Evolutionary conservation across 2,888 invertebrate species (phyloP), one percentile per base, ranked within the genome.

Genomic region (Malacosoma neustria): DNA sequence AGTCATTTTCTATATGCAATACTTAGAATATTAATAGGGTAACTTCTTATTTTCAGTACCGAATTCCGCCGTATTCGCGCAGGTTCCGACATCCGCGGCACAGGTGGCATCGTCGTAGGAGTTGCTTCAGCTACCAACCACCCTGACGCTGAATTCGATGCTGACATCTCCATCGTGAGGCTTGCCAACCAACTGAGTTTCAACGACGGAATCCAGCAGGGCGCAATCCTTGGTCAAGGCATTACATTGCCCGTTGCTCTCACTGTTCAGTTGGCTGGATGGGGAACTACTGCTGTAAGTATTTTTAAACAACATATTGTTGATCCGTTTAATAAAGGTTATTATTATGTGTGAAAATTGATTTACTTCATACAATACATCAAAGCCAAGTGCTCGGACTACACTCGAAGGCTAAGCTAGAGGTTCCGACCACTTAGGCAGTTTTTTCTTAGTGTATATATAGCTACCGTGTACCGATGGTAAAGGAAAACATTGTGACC

Each of bases 11-110:
- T n/a, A n/a, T n/a, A n/a, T n/a, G n/a, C n/a, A n/a, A n/a, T n/a
- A n/a, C n/a, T n/a, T n/a, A n/a, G n/a, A n/a, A n/a, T n/a, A n/a
- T n/a, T n/a, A n/a, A n/a, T n/a, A n/a, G n/a, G n/a, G n/a, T n/a
- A n/a, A n/a, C n/a, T 45, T 3, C 45, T 69, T 67, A 1, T 35
- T 51, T 1, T 64, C 41, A 6, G 6, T 0, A 48, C 56, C 0
- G 32, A 37, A 1, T 40, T 43, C 37, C 69, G 69, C 13, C 70
- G 74, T 5, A 51, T 75, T 29, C 49, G 75, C 2, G 72, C 72
- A 4, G 76, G 79, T 0, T 34, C 64, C 6, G 54, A 61, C 2
- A 48, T 39, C 45, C 69, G 71, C n/a, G 57, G 65, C 43, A 46
- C 41, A 0, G 75, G 72, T 1, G 79, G 79, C 0, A 14, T 37